phyloP scores from a whole-genome alignment of 2,797 vertebrate genomes.

The Eulemur mongoz region DNA sequence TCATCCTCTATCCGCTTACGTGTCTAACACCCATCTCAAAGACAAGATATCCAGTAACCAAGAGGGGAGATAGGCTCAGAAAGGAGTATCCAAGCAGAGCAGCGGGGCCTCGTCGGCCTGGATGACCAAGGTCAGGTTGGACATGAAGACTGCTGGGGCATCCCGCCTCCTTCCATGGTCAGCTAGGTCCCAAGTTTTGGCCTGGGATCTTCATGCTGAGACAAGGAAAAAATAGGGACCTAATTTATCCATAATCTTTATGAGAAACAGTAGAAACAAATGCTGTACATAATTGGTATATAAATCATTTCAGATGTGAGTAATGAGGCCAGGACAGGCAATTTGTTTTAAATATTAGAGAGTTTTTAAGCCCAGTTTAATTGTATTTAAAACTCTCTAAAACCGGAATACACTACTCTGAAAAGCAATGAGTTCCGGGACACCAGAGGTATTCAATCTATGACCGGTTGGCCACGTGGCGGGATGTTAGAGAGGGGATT shows the following conservation, averaged over 20 bases:
- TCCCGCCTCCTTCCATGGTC: not conserved
- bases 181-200: not conserved
- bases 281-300: conserved; percentile 76
- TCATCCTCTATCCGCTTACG: not conserved
- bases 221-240: not conserved
- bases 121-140: not conserved
- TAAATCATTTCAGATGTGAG: conserved; percentile 81
- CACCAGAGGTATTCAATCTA: not conserved
- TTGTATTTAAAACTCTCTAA: conserved; percentile 73
- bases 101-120: not conserved
- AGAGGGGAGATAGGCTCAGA: not conserved
- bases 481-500: too few relatives aligned
- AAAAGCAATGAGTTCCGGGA: not conserved
- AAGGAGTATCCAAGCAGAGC: not conserved
- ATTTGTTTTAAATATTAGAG: conserved; percentile 79
- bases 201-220: not conserved
- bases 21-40: not conserved
- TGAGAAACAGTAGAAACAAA: conserved; percentile 78
- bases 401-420: not conserved
- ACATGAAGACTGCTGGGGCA: not conserved
- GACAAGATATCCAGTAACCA: not conserved
- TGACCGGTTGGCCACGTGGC: not conserved
- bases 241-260: conserved; percentile 79
- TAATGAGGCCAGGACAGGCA: conserved; percentile 70
- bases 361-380: conserved; percentile 70